A percentile compares a stretch with the other conserved stretches of the same genome.
Conservation (phyloP, 1,140 invertebrate species). For the Drosophila hydei region DNA sequence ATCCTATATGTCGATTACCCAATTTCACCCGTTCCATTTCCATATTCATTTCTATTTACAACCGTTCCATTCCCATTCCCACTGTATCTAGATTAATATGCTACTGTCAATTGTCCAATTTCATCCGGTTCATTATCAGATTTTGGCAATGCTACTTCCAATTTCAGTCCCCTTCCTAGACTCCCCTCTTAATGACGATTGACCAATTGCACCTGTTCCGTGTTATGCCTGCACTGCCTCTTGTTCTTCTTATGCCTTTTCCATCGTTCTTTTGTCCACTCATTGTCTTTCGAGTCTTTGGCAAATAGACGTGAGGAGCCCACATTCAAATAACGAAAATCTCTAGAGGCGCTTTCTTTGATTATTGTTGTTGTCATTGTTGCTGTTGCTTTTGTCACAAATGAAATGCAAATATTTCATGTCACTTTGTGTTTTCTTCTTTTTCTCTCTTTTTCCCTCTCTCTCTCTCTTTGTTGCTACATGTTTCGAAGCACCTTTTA, state of each 20-base stretch:
- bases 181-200: too few relatives aligned
- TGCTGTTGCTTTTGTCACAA: constrained; percentile 5
- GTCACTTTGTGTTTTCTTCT: neutral
- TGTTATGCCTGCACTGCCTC: neutral
- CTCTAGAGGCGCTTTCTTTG: constrained; percentile 6
- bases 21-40: too few relatives aligned
- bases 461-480: neutral
- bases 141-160: too few relatives aligned
- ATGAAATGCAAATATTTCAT: constrained; percentile 23
- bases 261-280: neutral
- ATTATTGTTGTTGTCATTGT: neutral
- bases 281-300: constrained; percentile 6
- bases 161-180: too few relatives aligned
- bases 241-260: neutral
- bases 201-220: neutral
- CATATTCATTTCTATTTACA: too few relatives aligned
- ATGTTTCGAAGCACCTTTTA: constrained; percentile 4
- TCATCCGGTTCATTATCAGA: too few relatives aligned
- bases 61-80: too few relatives aligned
- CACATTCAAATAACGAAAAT: neutral
- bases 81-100: too few relatives aligned
- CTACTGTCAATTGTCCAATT: too few relatives aligned
- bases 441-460: neutral
- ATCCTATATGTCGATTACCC: too few relatives aligned
- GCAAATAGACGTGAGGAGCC: constrained; percentile 3